phyloP scores from a whole-genome alignment of 2,797 vertebrate genomes.

The Molossus molossus region DNA sequence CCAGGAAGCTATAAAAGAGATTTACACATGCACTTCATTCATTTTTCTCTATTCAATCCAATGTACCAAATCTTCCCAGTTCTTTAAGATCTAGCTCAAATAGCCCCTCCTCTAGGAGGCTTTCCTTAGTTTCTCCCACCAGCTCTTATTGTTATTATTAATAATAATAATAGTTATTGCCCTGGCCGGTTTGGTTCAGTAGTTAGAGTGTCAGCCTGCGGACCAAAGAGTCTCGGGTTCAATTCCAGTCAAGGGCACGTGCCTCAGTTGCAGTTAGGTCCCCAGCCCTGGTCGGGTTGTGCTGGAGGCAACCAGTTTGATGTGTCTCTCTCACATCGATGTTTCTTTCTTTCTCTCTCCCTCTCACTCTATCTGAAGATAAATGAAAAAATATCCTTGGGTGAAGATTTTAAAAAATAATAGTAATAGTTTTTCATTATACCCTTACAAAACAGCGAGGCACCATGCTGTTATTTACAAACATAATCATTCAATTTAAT shows the following conservation, averaged over 20 bases:
- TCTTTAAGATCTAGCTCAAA: slow-evolving; percentile 40
- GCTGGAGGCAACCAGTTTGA: too few species aligned
- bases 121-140: background rate
- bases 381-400: too few species aligned
- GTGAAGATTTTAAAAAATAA: too few species aligned
- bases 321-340: too few species aligned
- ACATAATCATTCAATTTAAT: slow-evolving; percentile 27
- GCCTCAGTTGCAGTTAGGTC: too few species aligned
- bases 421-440: background rate
- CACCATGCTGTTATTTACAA: slow-evolving; percentile 25
- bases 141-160: slow-evolving; percentile 8
- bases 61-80: background rate
- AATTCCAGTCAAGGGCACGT: too few species aligned
- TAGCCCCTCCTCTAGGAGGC: background rate
- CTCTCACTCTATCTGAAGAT: too few species aligned
- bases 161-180: slow-evolving; percentile 1
- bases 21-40: slow-evolving; percentile 10
- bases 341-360: too few species aligned
- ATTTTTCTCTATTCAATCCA: background rate
- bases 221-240: too few species aligned
- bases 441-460: slow-evolving; percentile 52
- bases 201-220: too few species aligned
- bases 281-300: too few species aligned
- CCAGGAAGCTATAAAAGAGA: background rate
- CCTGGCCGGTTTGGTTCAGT: too few species aligned